Evolutionary conservation across 2,888 invertebrate species (phyloP), one percentile per base, ranked within the genome.

Genomic region (Eilema sororculum): DNA sequence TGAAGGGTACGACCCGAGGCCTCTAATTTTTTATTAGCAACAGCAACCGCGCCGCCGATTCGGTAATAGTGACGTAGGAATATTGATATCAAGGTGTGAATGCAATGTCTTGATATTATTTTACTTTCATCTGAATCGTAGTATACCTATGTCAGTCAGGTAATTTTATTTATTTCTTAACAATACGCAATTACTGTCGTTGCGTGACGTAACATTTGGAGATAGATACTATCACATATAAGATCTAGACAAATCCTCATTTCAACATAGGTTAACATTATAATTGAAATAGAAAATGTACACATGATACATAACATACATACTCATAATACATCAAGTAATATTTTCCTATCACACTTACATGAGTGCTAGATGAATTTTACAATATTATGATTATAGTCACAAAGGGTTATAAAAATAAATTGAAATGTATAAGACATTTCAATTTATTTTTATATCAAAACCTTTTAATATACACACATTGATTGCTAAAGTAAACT

Each of bases 11-110:
- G 9, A 9, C 9, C n/a, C 52, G 52, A 52, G 9, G 2, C n/a
- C n/a, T 52, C 6, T 72, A 68, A 74, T 73, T 70, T 69, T 72
- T 74, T 73, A 73, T 66, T 73, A 66, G 56, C 66, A 57, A 63
- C 67, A 68, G 67, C 63, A 41, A 59, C 30, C 8, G 30, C 30
- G 30, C 28, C 10, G 20, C 56, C 57, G 37, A 46, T 52, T 58
- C 56, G 64, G 28, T 70, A 63, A 62, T 65, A 61, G 64, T 78
- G 63, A 69, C 70, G 73, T 73, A 67, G 69, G 72, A 74, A 67
- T 65, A 56, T 46, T 20, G 20, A 20, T 2, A 20, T 46, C 46
- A 20, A 46, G 5, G 5, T 46, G 5, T 71, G 30, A 65, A 57
- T 62, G 28, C 46, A 59, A 62, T 68, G 62, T 72, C 62, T 62